Evolutionary conservation across 2,797 vertebrate genomes (phyloP), one percentile per base, ranked within the genome.

Genomic region (Hypotaenidia philippensis): DNA sequence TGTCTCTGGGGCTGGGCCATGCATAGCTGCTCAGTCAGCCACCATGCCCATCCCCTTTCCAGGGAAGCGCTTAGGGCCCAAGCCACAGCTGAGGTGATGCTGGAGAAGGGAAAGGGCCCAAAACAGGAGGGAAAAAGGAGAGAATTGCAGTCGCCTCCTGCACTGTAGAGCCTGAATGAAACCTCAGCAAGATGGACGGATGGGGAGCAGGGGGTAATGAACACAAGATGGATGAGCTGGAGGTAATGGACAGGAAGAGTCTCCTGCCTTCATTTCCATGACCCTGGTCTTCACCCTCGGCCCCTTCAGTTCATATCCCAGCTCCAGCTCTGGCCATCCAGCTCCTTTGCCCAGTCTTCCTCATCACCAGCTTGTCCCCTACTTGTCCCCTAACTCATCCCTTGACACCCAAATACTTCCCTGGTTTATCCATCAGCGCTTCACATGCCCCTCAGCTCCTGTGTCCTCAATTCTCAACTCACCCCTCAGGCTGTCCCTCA

Each of bases 21-120:
- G 13, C 49, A 12, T 16, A 25, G 72, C 36, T 20, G 11, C 31
- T 52, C 5, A 0, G 5, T 0, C 0, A 0, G 55, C 38, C 65
- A 78, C 55, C 44, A 20, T 57, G 40, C 44, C 1, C 4, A n/a
- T 19, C 34, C 40, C 25, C 9, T 32, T 26, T 32, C 65, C 47
- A 10, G 41, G 29, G 36, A 27, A 72, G n/a, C 1, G 5, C 12
- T 27, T 10, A 5, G 26, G 44, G 32, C 60, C 16, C 44, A n/a
- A 80, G 23, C 14, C 36, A 53, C 5, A 18, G 40, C 11, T 0
- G 1, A 31, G 7, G 38, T 0, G 4, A 68, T 49, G 3, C 45
- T 40, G 44, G 49, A 44, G 66, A 72, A 18, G 29, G 3, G 4
- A 79, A 9, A 69, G 9, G 31, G 69, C 74, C 72, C 1, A 5